Percentiles rank a stretch among this genome's conserved stretches.
These are phyloP conservation scores for Chloebia gouldiae DNA, from an alignment of 2,113 vertebrate genomes.

Conservation along the genomic window DNA sequence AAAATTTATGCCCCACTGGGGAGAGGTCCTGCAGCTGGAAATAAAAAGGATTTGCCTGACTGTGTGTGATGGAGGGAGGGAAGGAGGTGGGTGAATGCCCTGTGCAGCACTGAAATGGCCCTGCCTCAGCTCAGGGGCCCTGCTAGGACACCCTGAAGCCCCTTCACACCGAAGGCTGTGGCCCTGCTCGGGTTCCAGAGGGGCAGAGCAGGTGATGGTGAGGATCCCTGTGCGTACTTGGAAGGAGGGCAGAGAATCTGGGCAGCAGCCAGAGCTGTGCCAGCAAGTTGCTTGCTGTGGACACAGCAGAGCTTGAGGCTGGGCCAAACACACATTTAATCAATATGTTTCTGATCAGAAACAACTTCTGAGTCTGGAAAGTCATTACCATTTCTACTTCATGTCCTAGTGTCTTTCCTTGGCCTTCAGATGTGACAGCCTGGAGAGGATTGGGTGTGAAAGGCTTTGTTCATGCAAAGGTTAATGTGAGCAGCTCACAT, in stretches of 20 bases:
- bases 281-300: slow-evolving; percentile 42
- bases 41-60: fast-evolving
- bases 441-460: background rate
- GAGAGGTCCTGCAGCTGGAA: background rate
- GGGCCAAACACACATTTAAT: slow-evolving; percentile 47
- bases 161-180: background rate
- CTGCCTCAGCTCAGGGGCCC: background rate
- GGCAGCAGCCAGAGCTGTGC: slow-evolving; percentile 38
- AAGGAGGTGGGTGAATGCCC: background rate
- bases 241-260: background rate
- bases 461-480: slow-evolving; percentile 20
- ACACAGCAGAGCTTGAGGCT: slow-evolving; percentile 15
- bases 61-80: background rate
- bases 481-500: slow-evolving; percentile 16
- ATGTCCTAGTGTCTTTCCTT: background rate
- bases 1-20: background rate
- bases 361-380: slow-evolving; percentile 7
- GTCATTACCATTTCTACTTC: background rate
- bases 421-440: background rate
- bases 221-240: background rate
- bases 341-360: slow-evolving; percentile 42
- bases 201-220: background rate
- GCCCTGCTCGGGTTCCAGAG: background rate
- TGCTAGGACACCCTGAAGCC: background rate
- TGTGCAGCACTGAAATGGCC: background rate